phyloP scores from a whole-genome alignment of 2,888 invertebrate genomes.

The Poecilobothrus nobilitatus region DNA sequence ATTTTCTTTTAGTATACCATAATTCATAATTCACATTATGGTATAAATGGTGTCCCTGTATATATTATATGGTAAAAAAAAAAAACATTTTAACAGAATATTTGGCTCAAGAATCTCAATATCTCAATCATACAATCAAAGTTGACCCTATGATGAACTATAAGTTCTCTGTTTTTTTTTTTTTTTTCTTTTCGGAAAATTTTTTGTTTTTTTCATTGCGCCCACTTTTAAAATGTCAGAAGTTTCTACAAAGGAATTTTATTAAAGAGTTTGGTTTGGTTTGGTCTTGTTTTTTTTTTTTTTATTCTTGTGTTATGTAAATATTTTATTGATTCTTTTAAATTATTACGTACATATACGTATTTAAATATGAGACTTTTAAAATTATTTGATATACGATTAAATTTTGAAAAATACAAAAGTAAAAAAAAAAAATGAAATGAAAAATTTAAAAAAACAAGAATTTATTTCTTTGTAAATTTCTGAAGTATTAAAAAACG shows the following conservation, averaged over 20 bases:
- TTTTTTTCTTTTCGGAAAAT: not conserved
- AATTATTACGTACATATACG: not conserved
- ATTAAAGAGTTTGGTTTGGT: not conserved
- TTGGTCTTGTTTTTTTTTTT: too few relatives aligned
- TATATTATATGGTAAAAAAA: too few relatives aligned
- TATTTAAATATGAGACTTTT: not conserved
- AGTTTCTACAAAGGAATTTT: not conserved
- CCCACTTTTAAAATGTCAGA: slow-evolving; percentile 4
- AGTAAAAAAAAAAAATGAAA: too few relatives aligned
- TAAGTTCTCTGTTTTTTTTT: not conserved
- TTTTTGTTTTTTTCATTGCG: not conserved
- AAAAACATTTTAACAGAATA: too few relatives aligned
- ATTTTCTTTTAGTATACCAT: not conserved
- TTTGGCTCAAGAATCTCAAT: slow-evolving; percentile 17
- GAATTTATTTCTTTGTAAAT: not conserved
- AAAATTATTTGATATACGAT: not conserved
- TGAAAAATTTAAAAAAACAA: too few relatives aligned
- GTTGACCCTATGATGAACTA: slow-evolving; percentile 19
- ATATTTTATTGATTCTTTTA: slow-evolving; percentile 1
- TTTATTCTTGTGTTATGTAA: not conserved
- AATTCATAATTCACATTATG: not conserved
- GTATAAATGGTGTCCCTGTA: too few relatives aligned
- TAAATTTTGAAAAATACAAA: too few relatives aligned
- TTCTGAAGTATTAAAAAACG: not conserved
- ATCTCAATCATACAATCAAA: slow-evolving; percentile 22